Evolutionary conservation across 2,888 invertebrate species (phyloP).

Genomic region (Melitaea athalia): DNA sequence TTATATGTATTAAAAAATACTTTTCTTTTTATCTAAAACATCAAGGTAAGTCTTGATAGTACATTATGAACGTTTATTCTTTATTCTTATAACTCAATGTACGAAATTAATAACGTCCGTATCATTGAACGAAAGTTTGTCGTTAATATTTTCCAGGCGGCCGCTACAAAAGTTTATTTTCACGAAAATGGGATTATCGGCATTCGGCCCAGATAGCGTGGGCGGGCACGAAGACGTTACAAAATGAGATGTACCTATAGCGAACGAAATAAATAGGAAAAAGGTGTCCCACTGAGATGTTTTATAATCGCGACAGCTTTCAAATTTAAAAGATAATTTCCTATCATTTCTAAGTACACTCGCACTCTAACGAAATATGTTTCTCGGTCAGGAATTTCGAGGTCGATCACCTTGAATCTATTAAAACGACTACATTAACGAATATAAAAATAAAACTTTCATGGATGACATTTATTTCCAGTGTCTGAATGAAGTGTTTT

Average conservation of each 20-base stretch:
- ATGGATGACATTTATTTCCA: neutral
- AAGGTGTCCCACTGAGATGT: conserved; percentile 8
- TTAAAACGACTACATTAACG: neutral
- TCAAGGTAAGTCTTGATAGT: neutral
- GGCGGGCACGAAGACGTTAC: conserved; percentile 40
- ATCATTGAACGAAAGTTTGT: conserved; percentile 21
- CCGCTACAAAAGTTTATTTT: conserved; percentile 38
- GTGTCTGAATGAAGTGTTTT: neutral
- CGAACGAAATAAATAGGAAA: conserved; percentile 45
- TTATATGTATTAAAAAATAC: too few relatives aligned
- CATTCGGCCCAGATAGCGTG: conserved; percentile 49
- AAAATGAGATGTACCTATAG: conserved; percentile 31
- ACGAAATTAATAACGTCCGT: conserved; percentile 11
- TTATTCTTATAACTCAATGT: conserved; percentile 16
- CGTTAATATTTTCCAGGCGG: conserved; percentile 24
- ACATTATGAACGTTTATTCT: conserved; percentile 14
- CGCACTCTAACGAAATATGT: neutral
- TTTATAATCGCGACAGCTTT: conserved; percentile 12
- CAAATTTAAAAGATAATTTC: neutral
- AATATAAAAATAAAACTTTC: neutral
- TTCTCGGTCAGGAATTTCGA: conserved; percentile 4
- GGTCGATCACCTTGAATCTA: neutral
- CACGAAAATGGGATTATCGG: conserved; percentile 50
- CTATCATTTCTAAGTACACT: neutral
- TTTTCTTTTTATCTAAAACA: too few relatives aligned